phyloP scores from a whole-genome alignment of 1,140 invertebrate species.

The Augochlora pura region DNA sequence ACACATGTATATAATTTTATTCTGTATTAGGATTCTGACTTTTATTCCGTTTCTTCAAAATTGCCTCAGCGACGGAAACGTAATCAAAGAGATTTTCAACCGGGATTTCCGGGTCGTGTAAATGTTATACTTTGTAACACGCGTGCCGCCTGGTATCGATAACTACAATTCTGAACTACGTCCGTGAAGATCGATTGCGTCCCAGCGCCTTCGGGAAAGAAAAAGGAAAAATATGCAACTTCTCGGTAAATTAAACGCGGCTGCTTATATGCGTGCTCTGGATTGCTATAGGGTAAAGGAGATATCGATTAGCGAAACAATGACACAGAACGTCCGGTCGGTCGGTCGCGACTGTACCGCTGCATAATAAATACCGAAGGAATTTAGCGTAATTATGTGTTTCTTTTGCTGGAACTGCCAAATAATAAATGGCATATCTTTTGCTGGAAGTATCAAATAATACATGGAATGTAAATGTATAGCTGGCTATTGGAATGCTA shows the following conservation, averaged over 20 bases:
- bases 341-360: conserved; percentile 46
- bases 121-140: background rate
- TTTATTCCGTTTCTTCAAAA: too few species aligned
- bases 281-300: conserved; percentile 27
- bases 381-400: conserved; percentile 62
- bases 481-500: too few species aligned
- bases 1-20: too few species aligned
- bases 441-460: too few species aligned
- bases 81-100: too few species aligned
- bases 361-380: conserved; percentile 44
- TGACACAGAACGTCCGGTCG: conserved; percentile 24
- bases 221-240: too few species aligned
- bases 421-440: conserved; percentile 59
- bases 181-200: background rate
- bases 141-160: too few species aligned
- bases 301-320: conserved; percentile 40
- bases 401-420: conserved; percentile 44
- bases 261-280: background rate
- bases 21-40: too few species aligned
- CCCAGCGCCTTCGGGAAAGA: background rate
- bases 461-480: too few species aligned
- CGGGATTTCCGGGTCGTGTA: background rate
- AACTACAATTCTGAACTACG: too few species aligned
- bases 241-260: background rate
- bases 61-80: too few species aligned